A percentile compares a stretch with the other conserved stretches of the same genome.
phyloP scores from a whole-genome alignment of 2,797 vertebrate genomes.

The Remorina albescens region DNA sequence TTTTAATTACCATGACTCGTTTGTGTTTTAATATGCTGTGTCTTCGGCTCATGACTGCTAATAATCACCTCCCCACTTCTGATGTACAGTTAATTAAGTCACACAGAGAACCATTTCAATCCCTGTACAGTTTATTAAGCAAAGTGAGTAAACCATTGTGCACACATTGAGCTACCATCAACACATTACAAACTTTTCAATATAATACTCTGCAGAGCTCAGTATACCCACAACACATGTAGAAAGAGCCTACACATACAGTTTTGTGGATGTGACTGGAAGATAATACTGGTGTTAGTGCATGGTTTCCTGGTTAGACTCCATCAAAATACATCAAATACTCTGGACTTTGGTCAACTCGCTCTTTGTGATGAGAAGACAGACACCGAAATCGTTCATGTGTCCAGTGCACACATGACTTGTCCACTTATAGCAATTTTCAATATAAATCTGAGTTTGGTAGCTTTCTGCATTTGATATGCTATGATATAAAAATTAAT shows the following conservation, averaged over 20 bases:
- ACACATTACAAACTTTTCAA: conserved; percentile 46
- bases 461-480: conserved; percentile 9
- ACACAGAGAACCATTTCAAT: conserved; percentile 27
- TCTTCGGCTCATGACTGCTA: conserved; percentile 17
- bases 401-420: neutral
- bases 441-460: neutral
- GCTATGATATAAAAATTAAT: neutral
- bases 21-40: conserved; percentile 59
- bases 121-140: conserved; percentile 62
- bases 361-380: conserved; percentile 18
- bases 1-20: conserved; percentile 85
- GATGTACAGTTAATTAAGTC: conserved; percentile 24
- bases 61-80: conserved; percentile 12
- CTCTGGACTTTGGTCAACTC: neutral
- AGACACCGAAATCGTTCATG: conserved; percentile 18
- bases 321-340: conserved; percentile 16
- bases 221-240: conserved; percentile 28
- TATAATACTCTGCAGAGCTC: conserved; percentile 26
- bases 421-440: neutral
- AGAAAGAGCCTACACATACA: conserved; percentile 14
- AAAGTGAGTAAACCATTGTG: conserved; percentile 51
- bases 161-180: conserved; percentile 34
- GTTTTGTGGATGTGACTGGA: conserved; percentile 25
- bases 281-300: conserved; percentile 19
- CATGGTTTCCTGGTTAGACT: conserved; percentile 13